Percentiles rank a stretch among this genome's conserved stretches.
Evolutionary conservation across 2,113 vertebrate species (phyloP).

Genomic region (Oriolus oriolus): DNA sequence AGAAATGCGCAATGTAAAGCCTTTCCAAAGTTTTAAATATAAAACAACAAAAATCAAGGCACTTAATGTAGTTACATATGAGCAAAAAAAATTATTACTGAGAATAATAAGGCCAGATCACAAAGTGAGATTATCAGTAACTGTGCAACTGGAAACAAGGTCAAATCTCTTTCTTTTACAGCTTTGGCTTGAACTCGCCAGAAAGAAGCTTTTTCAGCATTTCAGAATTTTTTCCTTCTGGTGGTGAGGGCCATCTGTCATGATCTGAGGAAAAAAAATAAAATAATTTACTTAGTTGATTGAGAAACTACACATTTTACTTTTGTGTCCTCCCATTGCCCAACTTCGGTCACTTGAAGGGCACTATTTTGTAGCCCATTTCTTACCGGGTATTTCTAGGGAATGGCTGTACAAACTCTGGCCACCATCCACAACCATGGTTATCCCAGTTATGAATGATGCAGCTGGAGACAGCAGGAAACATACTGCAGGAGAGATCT

Average conservation of each 20-base stretch:
- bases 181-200: slow-evolving; percentile 32
- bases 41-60: not conserved
- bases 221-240: slow-evolving; percentile 79
- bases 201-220: slow-evolving; percentile 72
- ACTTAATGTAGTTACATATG: not conserved
- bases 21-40: not conserved
- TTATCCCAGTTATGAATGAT: slow-evolving; percentile 86
- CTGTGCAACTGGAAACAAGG: not conserved
- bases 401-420: slow-evolving; percentile 72
- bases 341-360: not conserved
- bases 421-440: slow-evolving; percentile 84
- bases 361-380: not conserved
- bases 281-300: not conserved
- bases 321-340: not conserved
- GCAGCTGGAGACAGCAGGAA: slow-evolving; percentile 91
- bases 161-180: slow-evolving; percentile 20
- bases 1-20: not conserved
- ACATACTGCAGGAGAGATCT: slow-evolving; percentile 88
- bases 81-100: not conserved
- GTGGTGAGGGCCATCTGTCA: slow-evolving; percentile 77
- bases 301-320: not conserved
- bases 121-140: not conserved
- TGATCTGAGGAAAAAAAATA: slow-evolving; percentile 74
- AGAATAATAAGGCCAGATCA: not conserved
- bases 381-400: slow-evolving; percentile 80